Conservation (phyloP, 1,140 invertebrate genomes). For the Drosophila sp. region DNA sequence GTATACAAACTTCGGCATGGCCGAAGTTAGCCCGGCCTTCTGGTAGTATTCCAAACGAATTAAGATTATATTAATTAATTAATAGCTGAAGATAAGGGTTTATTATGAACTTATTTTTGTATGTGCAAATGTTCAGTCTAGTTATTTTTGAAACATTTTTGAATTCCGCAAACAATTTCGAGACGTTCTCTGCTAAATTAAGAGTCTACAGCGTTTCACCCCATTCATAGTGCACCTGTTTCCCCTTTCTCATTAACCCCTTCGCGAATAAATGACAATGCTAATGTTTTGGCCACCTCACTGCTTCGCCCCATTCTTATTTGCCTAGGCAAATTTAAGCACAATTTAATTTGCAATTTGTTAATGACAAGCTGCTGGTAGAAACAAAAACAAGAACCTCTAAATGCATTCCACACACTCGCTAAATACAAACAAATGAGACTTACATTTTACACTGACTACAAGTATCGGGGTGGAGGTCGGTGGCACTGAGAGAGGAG, state of each 20-base stretch:
- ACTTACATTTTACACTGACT: conserved; percentile 36
- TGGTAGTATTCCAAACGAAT: too few species aligned
- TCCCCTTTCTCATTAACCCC: background rate
- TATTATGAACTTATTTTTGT: too few species aligned
- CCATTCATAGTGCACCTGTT: background rate
- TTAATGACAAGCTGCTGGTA: conserved; percentile 60
- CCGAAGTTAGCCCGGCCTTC: too few species aligned
- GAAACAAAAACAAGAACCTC: conserved; percentile 22
- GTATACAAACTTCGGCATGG: too few species aligned
- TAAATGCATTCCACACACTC: conserved; percentile 43
- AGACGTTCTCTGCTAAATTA: too few species aligned
- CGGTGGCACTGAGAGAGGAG: background rate
- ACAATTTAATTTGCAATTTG: conserved; percentile 76
- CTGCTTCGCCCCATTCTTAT: conserved; percentile 6
- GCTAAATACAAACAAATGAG: conserved; percentile 50
- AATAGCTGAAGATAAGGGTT: too few species aligned
- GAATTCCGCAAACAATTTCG: too few species aligned
- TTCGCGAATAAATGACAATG: background rate
- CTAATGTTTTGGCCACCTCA: conserved; percentile 2
- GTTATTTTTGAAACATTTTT: too few species aligned
- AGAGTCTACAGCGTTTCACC: background rate
- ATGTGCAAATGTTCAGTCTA: too few species aligned
- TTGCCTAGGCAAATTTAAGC: conserved; percentile 58
- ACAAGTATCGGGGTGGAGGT: conserved; percentile 5
- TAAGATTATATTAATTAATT: too few species aligned